These are phyloP conservation scores for Pogonognathellus flavescens DNA, from an alignment of 1,140 invertebrate genomes.

Conservation along the genomic window DNA sequence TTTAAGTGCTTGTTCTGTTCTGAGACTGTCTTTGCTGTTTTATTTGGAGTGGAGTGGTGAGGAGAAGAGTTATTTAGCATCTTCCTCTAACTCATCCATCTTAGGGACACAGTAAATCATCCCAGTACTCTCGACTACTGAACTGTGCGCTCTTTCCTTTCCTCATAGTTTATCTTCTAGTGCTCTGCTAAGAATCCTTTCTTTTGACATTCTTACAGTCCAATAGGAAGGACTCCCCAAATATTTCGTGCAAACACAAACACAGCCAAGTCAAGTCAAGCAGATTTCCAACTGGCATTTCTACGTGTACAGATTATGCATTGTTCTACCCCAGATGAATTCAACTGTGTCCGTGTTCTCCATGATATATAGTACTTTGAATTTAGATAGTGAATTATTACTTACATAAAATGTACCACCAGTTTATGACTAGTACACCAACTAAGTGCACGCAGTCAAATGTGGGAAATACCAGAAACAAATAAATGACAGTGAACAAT, in stretches of 20 bases:
- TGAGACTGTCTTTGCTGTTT: neutral
- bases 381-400: too few species aligned
- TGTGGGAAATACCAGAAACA: too few species aligned
- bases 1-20: neutral
- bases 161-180: conserved; percentile 25
- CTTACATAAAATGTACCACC: too few species aligned
- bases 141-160: conserved; percentile 24
- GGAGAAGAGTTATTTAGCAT: conserved; percentile 21
- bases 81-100: conserved; percentile 28
- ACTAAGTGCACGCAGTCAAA: too few species aligned
- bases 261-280: neutral
- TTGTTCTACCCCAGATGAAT: too few species aligned
- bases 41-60: conserved; percentile 18
- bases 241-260: neutral
- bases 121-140: conserved; percentile 33
- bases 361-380: too few species aligned
- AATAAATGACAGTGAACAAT: too few species aligned
- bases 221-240: neutral
- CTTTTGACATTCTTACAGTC: neutral
- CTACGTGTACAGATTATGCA: too few species aligned
- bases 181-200: conserved; percentile 2
- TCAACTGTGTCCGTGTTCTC: too few species aligned
- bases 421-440: too few species aligned
- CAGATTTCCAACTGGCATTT: too few species aligned
- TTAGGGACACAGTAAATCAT: conserved; percentile 38